These are phyloP conservation scores for Rhopalosiphum padi DNA, from an alignment of 1,140 invertebrate genomes.

Conservation along the genomic window DNA sequence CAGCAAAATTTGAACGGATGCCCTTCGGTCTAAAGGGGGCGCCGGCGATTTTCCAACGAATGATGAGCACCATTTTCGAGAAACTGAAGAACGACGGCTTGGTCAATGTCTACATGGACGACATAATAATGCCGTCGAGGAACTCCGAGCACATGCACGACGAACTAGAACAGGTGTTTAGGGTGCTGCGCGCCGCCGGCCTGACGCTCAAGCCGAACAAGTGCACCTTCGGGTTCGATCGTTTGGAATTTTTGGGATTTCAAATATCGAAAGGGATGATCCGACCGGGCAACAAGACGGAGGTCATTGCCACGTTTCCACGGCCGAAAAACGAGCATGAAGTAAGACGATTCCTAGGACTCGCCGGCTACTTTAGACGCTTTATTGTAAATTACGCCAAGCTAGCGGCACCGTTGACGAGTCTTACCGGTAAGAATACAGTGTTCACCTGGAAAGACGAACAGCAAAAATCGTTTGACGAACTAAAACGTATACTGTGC, in stretches of 20 bases:
- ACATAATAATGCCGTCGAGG: conserved; percentile 23
- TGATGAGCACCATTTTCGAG: conserved; percentile 31
- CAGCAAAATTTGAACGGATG: conserved; percentile 59
- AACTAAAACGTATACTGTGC: conserved; percentile 60
- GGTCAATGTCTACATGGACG: neutral
- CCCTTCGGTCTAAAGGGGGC: conserved; percentile 60
- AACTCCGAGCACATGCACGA: neutral
- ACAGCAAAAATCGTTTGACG: conserved; percentile 60
- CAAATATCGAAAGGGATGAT: neutral
- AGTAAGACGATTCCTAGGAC: conserved; percentile 40
- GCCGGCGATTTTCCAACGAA: neutral
- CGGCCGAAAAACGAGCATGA: neutral
- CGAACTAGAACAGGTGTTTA: neutral
- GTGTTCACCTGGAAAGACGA: neutral
- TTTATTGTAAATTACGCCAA: neutral
- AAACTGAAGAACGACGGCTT: neutral
- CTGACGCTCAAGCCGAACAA: neutral
- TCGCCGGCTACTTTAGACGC: neutral
- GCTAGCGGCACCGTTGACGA: conserved; percentile 55
- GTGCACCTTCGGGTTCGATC: neutral
- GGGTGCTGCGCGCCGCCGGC: neutral
- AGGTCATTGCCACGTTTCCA: neutral
- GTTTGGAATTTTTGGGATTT: conserved; percentile 21
- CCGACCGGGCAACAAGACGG: neutral
- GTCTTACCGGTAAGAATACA: conserved; percentile 47